A percentile compares a stretch with the other conserved stretches of the same genome.
Evolutionary conservation across 2,797 vertebrate genomes (phyloP).

Genomic region (Sebastes cheni): DNA sequence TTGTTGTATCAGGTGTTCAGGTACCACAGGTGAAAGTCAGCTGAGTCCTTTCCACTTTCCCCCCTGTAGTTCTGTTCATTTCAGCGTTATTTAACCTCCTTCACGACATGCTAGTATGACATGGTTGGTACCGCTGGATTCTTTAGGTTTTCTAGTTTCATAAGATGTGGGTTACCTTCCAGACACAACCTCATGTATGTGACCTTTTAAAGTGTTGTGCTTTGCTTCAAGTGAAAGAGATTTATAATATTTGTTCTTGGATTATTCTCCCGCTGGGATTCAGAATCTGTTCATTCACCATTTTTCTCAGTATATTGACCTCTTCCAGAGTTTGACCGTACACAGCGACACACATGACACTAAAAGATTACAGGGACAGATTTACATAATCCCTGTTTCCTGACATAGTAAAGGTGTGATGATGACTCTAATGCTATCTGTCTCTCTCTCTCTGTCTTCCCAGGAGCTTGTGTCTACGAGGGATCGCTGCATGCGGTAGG

Average conservation of each 20-base stretch:
- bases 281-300: background rate
- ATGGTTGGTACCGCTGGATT: too few species aligned
- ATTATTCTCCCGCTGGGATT: background rate
- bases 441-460: background rate
- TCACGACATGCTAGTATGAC: too few species aligned
- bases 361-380: background rate
- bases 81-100: too few species aligned
- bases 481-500: constrained; percentile 79
- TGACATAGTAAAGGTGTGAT: background rate
- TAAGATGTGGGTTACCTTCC: too few species aligned
- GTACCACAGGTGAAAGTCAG: background rate
- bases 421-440: background rate
- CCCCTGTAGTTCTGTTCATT: too few species aligned
- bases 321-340: background rate
- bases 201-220: background rate
- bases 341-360: background rate
- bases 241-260: background rate
- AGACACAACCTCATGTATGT: too few species aligned
- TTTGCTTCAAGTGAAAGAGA: background rate
- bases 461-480: constrained; percentile 79
- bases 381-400: background rate
- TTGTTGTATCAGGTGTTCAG: background rate
- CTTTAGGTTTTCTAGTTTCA: too few species aligned
- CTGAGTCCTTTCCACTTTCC: too few species aligned
- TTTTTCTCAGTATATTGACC: background rate